Conservation (phyloP, 1,140 invertebrate genomes). For the Cydia splendana region DNA sequence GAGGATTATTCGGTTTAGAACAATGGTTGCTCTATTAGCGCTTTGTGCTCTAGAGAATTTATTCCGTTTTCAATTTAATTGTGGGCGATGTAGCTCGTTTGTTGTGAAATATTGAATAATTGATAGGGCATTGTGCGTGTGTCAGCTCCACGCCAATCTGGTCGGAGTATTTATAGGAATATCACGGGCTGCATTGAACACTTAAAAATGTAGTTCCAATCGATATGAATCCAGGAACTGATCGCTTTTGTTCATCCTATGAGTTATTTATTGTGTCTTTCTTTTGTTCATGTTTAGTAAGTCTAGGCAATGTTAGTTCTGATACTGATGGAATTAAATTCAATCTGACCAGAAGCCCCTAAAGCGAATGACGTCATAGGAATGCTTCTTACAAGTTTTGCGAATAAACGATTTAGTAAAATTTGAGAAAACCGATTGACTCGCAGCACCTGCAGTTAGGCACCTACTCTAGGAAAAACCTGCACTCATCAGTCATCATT, state of each 20-base stretch:
- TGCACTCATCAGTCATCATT: too few species aligned
- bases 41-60: constrained; percentile 14
- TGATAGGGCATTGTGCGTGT: constrained; percentile 3
- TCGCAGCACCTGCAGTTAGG: too few species aligned
- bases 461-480: too few species aligned
- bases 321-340: too few species aligned
- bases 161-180: constrained; percentile 1
- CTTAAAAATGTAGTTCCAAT: neutral
- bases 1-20: constrained; percentile 1
- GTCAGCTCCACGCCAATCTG: constrained; percentile 2
- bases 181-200: neutral
- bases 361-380: too few species aligned
- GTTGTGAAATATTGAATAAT: constrained; percentile 19
- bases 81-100: constrained; percentile 15
- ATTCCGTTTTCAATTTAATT: constrained; percentile 21
- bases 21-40: constrained; percentile 26
- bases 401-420: too few species aligned
- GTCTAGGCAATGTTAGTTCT: too few species aligned
- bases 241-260: neutral
- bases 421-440: too few species aligned
- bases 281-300: too few species aligned
- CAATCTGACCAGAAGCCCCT: too few species aligned
- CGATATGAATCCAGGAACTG: neutral
- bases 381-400: too few species aligned
- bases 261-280: too few species aligned